Base-by-base conservation (phyloP, 2,888 invertebrate species). In the Tipula lateralis region DNA sequence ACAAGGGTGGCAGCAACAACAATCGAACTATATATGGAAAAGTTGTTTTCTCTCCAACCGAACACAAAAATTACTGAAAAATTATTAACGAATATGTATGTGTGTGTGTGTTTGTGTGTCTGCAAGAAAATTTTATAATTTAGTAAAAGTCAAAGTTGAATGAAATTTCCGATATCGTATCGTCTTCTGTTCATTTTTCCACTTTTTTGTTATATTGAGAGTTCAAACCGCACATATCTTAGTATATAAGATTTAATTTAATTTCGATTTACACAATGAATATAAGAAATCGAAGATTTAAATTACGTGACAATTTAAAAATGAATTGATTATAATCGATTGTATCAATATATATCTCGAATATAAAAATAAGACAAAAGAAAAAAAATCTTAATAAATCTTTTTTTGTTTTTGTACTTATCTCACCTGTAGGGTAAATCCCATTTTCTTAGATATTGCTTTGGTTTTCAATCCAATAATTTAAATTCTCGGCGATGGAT, bases 261-360 rank as follows among this genome's bases (percentile, higher is more conserved):
- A 44, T 44, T 44, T 44, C 16, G n/a, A 44, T 66, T 66, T 66
- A 16, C 13, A 13, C 19, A 66, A 66, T 24, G 24, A 66, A 19
- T 24, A n/a, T n/a, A 13, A 66, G 7, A 50, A 50, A 50, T 50
- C 12, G 9, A 2, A 24, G 66, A 66, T 66, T 66, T 24, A 66
- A 66, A 24, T 66, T 12, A 66, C 66, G 66, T 66, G 24, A 66
- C 66, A 66, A 66, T 66, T 66, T 66, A 66, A 1, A 66, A 66
- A 66, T 24, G 66, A 24, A 66, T 66, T 66, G 66, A 66, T 66
- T 66, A 66, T 66, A 66, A 66, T 66, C 66, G 66, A 66, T 66
- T 66, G 24, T 50, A 50, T 16, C 44, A 66, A 66, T 24, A 9
- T 44, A 44, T 2, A 32, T 32, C 32, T n/a, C n/a, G n/a, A 32